These are phyloP conservation scores for Gonioctena quinquepunctata DNA, from an alignment of 1,140 invertebrate genomes.

Conservation along the genomic window DNA sequence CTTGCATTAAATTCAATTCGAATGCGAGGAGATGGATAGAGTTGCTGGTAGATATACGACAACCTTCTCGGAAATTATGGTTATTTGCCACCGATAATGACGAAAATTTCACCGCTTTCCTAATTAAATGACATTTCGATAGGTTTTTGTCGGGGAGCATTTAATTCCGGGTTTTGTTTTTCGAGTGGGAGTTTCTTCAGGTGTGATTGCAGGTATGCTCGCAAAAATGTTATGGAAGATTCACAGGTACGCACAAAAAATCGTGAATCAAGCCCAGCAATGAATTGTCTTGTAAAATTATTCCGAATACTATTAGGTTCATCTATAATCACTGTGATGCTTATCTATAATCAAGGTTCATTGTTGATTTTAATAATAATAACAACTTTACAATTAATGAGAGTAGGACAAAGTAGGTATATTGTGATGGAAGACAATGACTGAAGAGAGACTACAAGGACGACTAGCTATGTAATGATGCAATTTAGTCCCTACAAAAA, in stretches of 20 bases:
- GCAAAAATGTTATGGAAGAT: not conserved
- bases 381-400: too few relatives aligned
- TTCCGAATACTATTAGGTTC: too few relatives aligned
- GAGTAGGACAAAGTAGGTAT: too few relatives aligned
- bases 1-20: slow-evolving; percentile 13
- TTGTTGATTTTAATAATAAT: too few relatives aligned
- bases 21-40: not conserved
- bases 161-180: slow-evolving; percentile 1
- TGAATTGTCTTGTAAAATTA: too few relatives aligned
- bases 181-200: not conserved
- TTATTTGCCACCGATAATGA: slow-evolving; percentile 6
- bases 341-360: too few relatives aligned
- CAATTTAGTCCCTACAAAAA: too few relatives aligned
- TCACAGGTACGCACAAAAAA: not conserved
- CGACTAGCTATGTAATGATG: too few relatives aligned
- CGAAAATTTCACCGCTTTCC: not conserved
- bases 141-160: slow-evolving; percentile 5
- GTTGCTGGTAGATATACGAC: not conserved
- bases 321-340: too few relatives aligned
- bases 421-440: too few relatives aligned
- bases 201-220: not conserved
- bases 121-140: slow-evolving; percentile 15
- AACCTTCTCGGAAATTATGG: slow-evolving; percentile 15
- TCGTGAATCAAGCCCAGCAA: too few relatives aligned
- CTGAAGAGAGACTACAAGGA: too few relatives aligned